Evolutionary conservation across 2,888 invertebrate species (phyloP).

Genomic region (Nemapogon koenigi): DNA sequence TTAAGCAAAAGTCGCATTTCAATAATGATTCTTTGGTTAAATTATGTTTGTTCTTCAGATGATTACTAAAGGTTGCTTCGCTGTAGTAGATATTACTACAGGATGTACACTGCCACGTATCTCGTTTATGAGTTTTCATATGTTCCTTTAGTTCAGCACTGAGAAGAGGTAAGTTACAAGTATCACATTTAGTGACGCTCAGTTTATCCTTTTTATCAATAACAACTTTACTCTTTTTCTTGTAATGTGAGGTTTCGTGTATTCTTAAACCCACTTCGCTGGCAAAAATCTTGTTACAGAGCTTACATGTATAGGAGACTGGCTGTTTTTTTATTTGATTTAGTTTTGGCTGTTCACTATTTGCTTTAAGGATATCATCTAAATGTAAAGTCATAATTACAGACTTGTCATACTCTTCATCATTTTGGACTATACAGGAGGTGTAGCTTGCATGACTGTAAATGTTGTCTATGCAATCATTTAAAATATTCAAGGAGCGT

Average conservation of each 20-base stretch:
- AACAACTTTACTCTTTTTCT: neutral
- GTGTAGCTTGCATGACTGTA: neutral
- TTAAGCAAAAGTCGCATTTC: slow-evolving; percentile 3
- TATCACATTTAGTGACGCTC: neutral
- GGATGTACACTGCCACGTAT: neutral
- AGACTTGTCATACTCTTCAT: slow-evolving; percentile 4
- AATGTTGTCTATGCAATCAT: slow-evolving; percentile 1
- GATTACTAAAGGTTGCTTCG: neutral
- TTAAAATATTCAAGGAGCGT: neutral
- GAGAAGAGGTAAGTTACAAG: neutral
- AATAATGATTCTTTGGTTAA: neutral
- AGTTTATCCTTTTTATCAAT: neutral
- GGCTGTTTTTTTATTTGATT: too few relatives aligned
- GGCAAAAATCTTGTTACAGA: slow-evolving; percentile 1
- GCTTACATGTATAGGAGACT: neutral
- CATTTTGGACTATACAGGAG: neutral
- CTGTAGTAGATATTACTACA: neutral
- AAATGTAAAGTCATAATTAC: slow-evolving; percentile 2
- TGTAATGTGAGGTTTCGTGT: neutral
- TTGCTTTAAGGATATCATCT: neutral
- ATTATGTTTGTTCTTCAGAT: slow-evolving; percentile 1
- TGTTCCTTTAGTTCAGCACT: slow-evolving; percentile 2
- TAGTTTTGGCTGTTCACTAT: too few relatives aligned
- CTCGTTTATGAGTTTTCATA: neutral
- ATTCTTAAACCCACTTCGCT: neutral